These are phyloP conservation scores for Oreocharis arfaki DNA, from an alignment of 2,113 vertebrate genomes.

Conservation along the genomic window DNA sequence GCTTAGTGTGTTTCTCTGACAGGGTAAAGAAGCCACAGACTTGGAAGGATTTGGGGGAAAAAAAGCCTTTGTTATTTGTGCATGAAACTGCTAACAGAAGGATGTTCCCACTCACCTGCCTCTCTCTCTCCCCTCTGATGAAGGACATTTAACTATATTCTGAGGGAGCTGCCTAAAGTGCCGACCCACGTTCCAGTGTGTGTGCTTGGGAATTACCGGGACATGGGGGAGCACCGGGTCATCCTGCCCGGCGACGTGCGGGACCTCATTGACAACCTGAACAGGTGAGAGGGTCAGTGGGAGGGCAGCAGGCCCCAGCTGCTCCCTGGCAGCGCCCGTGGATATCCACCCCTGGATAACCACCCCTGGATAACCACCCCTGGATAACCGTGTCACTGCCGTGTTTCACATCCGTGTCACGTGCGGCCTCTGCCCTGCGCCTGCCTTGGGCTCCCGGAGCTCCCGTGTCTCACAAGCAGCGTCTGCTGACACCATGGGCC, in stretches of 20 bases:
- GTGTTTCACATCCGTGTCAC: rapidly evolving
- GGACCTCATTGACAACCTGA: slow-evolving; percentile 84
- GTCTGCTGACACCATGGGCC: background rate
- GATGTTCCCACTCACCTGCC: background rate
- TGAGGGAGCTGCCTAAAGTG: slow-evolving; percentile 93
- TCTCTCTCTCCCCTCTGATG: background rate
- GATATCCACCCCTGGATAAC: too few species aligned
- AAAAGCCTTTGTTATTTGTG: background rate
- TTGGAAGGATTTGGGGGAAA: background rate
- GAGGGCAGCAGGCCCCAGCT: background rate
- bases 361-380: too few species aligned
- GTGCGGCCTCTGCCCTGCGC: rapidly evolving
- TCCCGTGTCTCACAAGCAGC: background rate
- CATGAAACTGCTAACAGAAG: background rate
- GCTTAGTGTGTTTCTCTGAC: background rate
- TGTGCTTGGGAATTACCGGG: slow-evolving; percentile 92
- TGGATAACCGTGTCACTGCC: rapidly evolving
- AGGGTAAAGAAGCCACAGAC: background rate
- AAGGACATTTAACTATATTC: slow-evolving; percentile 96
- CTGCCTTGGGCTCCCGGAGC: background rate
- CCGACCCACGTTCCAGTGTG: slow-evolving; percentile 93
- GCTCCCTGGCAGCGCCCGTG: rapidly evolving
- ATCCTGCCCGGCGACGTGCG: slow-evolving; percentile 90
- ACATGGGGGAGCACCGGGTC: slow-evolving; percentile 97
- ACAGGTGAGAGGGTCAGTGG: slow-evolving; percentile 72